These are phyloP conservation scores for Rhingia campestris DNA, from an alignment of 2,888 invertebrate species.

Conservation along the genomic window DNA sequence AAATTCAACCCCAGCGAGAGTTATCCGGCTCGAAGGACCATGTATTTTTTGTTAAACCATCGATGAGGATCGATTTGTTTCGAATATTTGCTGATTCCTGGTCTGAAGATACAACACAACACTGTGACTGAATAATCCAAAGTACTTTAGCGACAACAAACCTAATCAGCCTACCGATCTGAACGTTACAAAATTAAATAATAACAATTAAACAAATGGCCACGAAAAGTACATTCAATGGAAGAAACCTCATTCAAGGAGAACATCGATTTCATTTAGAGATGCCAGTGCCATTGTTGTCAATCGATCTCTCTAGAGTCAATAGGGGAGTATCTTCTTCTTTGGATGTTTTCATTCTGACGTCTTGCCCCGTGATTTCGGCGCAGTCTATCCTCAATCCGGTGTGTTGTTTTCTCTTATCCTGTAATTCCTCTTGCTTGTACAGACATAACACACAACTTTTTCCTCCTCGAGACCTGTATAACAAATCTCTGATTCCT, in stretches of 20 bases:
- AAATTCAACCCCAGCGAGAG: no score
- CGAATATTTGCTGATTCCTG: no score
- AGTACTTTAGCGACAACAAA: no score
- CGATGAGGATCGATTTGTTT: no score
- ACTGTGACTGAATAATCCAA: no score
- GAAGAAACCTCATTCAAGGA: constrained; percentile 41
- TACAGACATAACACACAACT: constrained; percentile 13
- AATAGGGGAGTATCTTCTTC: constrained; percentile 16
- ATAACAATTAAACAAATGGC: constrained; percentile 71
- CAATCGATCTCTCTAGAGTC: constrained; percentile 52
- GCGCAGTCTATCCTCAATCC: neutral
- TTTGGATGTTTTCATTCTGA: neutral
- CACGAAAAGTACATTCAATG: constrained; percentile 67
- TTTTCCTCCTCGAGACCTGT: constrained; percentile 11
- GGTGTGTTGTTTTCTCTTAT: constrained; percentile 45
- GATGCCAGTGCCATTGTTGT: constrained; percentile 32
- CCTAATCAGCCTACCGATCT: constrained; percentile 4
- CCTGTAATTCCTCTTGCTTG: constrained; percentile 44
- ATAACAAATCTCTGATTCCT: constrained; percentile 59
- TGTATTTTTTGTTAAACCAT: no score
- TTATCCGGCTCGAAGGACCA: neutral
- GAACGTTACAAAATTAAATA: constrained; percentile 58
- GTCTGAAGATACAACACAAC: no score
- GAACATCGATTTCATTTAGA: constrained; percentile 62
- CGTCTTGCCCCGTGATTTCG: neutral